Evolutionary conservation across 2,113 vertebrate species (phyloP).

Genomic region (Reinhardtius hippoglossoides): DNA sequence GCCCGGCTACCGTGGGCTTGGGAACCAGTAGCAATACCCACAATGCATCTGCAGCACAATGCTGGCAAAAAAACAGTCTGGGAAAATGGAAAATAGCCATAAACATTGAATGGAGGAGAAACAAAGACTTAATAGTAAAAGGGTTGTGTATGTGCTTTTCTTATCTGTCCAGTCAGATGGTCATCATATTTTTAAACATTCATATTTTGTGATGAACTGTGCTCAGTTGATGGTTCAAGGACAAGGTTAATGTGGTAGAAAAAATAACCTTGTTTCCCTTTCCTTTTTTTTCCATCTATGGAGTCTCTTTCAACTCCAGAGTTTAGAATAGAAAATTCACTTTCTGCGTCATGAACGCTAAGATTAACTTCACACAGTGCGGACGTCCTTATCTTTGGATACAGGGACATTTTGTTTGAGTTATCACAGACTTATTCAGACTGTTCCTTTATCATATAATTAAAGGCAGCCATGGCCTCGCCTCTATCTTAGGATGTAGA

Average conservation of each 20-base stretch:
- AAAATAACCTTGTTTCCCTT: neutral
- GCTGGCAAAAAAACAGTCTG: slow-evolving; percentile 22
- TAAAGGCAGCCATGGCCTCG: neutral
- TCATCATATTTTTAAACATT: neutral
- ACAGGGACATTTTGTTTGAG: neutral
- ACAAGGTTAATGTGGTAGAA: neutral
- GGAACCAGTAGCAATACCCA: slow-evolving; percentile 58
- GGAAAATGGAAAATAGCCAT: slow-evolving; percentile 3
- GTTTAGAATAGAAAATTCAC: neutral
- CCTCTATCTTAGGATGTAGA: slow-evolving; percentile 2
- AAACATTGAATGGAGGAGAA: neutral
- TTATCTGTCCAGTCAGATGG: no score
- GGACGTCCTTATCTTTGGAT: neutral
- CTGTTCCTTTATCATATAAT: neutral
- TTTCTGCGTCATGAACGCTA: neutral
- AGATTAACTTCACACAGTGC: neutral
- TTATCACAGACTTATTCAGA: neutral
- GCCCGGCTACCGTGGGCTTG: slow-evolving; percentile 47
- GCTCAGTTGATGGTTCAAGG: neutral
- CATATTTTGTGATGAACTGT: neutral
- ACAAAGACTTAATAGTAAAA: neutral
- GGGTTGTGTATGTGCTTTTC: neutral
- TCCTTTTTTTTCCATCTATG: neutral
- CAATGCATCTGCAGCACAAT: slow-evolving; percentile 55
- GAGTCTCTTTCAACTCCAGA: neutral